These are phyloP conservation scores for Hypotaenidia philippensis DNA, from an alignment of 2,797 vertebrate species.

Conservation along the genomic window DNA sequence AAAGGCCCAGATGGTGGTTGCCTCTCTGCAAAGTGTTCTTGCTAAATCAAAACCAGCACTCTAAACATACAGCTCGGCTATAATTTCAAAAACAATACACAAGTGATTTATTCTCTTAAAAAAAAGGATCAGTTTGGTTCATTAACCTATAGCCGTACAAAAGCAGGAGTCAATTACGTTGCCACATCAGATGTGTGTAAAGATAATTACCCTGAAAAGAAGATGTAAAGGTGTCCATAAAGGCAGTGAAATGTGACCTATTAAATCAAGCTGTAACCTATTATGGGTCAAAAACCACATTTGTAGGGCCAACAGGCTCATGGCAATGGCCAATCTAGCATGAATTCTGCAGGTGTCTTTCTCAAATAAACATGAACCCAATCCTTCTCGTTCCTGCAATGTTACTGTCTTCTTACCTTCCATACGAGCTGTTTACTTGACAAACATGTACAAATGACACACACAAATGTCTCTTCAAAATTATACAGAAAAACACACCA, in stretches of 20 bases:
- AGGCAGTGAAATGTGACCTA: slow-evolving; percentile 82
- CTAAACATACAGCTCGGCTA: slow-evolving; percentile 51
- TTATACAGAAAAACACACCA: not conserved
- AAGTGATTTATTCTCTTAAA: slow-evolving; percentile 68
- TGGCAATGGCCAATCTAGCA: slow-evolving; percentile 75
- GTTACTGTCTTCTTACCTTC: not conserved
- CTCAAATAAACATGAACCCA: slow-evolving; percentile 65
- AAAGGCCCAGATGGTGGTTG: slow-evolving; percentile 59
- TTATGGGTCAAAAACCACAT: slow-evolving; percentile 83
- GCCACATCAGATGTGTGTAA: slow-evolving; percentile 79
- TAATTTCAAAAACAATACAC: slow-evolving; percentile 74
- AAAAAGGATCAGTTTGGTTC: slow-evolving; percentile 73
- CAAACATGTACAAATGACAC: not conserved
- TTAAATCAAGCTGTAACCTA: slow-evolving; percentile 82
- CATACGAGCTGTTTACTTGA: not conserved
- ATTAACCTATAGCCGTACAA: slow-evolving; percentile 79
- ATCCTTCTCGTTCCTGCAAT: slow-evolving; percentile 27
- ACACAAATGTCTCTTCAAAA: not conserved
- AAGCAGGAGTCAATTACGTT: slow-evolving; percentile 80
- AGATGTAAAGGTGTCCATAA: slow-evolving; percentile 81
- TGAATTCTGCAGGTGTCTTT: slow-evolving; percentile 81
- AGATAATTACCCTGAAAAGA: slow-evolving; percentile 83
- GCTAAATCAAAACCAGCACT: slow-evolving; percentile 54
- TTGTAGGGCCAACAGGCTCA: slow-evolving; percentile 76
- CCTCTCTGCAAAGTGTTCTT: slow-evolving; percentile 52